Evolutionary conservation across 2,797 vertebrate species (phyloP), one percentile per base, ranked within the genome.

Genomic region (Sebastolobus altivelis): DNA sequence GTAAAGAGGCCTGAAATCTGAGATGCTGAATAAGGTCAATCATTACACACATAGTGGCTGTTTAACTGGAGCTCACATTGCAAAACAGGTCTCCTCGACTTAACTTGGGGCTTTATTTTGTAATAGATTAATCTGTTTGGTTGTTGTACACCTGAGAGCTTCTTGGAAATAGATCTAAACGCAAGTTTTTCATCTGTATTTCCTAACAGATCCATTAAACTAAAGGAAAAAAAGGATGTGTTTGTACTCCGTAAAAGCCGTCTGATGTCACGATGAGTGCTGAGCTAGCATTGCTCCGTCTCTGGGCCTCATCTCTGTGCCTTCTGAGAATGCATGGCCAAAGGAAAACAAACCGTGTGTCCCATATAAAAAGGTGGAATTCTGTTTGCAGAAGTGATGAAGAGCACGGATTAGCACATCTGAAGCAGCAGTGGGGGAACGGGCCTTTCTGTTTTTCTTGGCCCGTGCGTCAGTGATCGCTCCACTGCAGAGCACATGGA

Each of bases 361-460:
- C 77, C 81, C 83, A 63, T 72, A 67, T 89, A 89, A 91, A 94
- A 91, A 93, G 84, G 83, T 92, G 94, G 93, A 94, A 95, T 95
- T 94, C 75, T 95, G 94, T 95, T 96, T 94, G 79, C 77, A 95
- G 90, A 93, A 81, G 87, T 87, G 80, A 88, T 85, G 81, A 84
- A 82, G 87, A 88, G 79, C 72, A 70, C n/a, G 91, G 93, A 95
- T 95, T 95, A 95, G 86, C 87, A 93, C 92, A 93, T 93, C 85
- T 93, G 79, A 94, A 92, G 87, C 92, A 65, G 60, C 80, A 80
- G 84, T 75, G 80, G 66, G 88, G 69, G 43, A 79, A 58, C 49
- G 5, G 77, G 80, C 73, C 76, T 84, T 90, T 85, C 33, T 95
- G 93, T 95, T 93, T 90, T 90, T 91, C 84, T 95, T 92, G 87